phyloP scores from a whole-genome alignment of 2,797 vertebrate genomes.

The Scolopax bukidnonensis region DNA sequence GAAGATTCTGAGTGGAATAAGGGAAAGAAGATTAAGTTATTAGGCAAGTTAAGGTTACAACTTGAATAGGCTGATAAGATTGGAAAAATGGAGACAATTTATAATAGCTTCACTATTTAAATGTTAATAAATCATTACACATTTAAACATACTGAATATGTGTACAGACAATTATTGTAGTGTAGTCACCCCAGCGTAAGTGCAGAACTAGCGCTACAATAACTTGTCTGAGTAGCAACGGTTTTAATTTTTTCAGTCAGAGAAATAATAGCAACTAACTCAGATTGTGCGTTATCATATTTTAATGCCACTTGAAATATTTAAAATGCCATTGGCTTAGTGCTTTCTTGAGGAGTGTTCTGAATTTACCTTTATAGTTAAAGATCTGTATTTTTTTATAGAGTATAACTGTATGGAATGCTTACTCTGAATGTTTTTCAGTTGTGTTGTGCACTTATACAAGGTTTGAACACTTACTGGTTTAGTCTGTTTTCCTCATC shows the following conservation, averaged over 20 bases:
- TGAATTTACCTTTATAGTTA: background rate
- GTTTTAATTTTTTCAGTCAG: background rate
- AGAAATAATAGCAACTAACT: background rate
- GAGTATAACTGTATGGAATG: background rate
- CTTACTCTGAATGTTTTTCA: background rate
- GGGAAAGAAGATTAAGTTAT: background rate
- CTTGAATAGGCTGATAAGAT: slow-evolving; percentile 11
- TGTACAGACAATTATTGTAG: background rate
- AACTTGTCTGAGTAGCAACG: background rate
- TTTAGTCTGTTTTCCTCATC: background rate
- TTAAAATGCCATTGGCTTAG: background rate
- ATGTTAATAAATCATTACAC: background rate
- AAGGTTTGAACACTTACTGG: background rate
- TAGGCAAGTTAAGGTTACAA: background rate
- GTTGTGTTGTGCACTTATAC: background rate
- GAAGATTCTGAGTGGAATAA: slow-evolving; percentile 5
- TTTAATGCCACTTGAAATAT: slow-evolving; percentile 11
- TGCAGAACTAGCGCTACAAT: background rate
- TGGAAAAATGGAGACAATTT: background rate
- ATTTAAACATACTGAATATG: background rate
- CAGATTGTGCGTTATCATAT: background rate
- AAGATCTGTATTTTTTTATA: background rate
- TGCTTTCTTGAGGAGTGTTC: background rate
- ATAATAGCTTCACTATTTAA: background rate
- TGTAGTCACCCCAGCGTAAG: background rate